Percentiles rank a stretch among this genome's conserved stretches.
phyloP scores from a whole-genome alignment of 2,797 vertebrate genomes.

The Clarias platycephalus region DNA sequence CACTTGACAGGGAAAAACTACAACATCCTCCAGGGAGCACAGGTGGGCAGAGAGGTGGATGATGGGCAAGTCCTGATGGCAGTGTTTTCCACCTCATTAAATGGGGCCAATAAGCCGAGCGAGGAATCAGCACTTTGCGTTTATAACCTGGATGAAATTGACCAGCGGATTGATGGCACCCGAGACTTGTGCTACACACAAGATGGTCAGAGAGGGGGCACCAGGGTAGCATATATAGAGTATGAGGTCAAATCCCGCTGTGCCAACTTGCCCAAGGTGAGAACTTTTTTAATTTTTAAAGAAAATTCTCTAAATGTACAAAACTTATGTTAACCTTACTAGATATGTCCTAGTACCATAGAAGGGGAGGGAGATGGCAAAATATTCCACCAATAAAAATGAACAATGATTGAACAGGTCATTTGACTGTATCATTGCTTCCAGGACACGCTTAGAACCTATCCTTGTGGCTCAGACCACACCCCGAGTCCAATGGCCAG shows the following conservation, averaged over 20 bases:
- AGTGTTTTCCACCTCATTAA: conserved; percentile 79
- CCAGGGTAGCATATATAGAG: conserved; percentile 88
- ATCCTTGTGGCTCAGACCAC: conserved; percentile 95
- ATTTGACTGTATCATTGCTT: conserved; percentile 26
- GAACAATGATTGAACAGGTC: background rate
- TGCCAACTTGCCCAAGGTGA: conserved; percentile 86
- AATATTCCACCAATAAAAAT: background rate
- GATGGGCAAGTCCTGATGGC: conserved; percentile 81
- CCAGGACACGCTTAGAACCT: conserved; percentile 90
- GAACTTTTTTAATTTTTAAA: conserved; percentile 45
- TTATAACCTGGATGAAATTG: conserved; percentile 85
- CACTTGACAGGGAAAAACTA: conserved; percentile 67
- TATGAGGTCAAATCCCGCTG: conserved; percentile 95
- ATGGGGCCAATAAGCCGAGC: conserved; percentile 71
- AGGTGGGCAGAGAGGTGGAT: conserved; percentile 69
- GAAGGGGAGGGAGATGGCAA: background rate
- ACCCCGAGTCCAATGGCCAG: conserved; percentile 97
- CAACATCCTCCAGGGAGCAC: conserved; percentile 87
- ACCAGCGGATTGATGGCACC: conserved; percentile 83
- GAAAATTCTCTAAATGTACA: background rate
- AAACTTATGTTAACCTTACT: too few relatives aligned
- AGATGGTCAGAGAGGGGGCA: conserved; percentile 76
- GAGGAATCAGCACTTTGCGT: conserved; percentile 88
- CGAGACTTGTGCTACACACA: conserved; percentile 91
- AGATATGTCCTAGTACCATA: conserved; percentile 1